Conservation (phyloP, 2,888 invertebrate genomes). For the Meteorus cinctellus region DNA sequence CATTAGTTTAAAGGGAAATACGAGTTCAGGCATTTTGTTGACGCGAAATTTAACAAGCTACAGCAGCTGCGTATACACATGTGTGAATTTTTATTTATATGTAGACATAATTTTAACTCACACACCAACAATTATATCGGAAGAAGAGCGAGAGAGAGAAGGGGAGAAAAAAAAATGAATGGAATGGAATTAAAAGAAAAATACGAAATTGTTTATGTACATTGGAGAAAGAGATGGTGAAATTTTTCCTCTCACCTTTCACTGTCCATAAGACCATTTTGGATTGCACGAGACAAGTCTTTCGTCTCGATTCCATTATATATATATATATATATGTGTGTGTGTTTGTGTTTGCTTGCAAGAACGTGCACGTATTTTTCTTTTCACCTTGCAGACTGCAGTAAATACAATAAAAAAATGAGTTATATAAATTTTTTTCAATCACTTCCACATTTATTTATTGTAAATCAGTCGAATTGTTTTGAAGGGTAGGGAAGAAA, state of each 20-base stretch:
- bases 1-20: slow-evolving; percentile 22
- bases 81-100: slow-evolving; percentile 9
- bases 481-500: no score
- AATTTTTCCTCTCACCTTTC: slow-evolving; percentile 62
- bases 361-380: neutral
- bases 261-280: slow-evolving; percentile 53
- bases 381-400: neutral
- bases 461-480: no score
- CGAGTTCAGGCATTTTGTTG: slow-evolving; percentile 43
- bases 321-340: slow-evolving; percentile 7
- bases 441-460: no score
- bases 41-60: slow-evolving; percentile 52
- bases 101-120: slow-evolving; percentile 30
- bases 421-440: no score
- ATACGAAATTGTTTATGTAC: slow-evolving; percentile 42
- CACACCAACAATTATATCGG: neutral
- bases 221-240: slow-evolving; percentile 47
- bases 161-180: no score
- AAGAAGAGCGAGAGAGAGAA: neutral
- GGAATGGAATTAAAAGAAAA: no score
- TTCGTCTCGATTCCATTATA: slow-evolving; percentile 44
- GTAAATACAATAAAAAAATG: no score
- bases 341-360: neutral
- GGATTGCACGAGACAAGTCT: slow-evolving; percentile 4
- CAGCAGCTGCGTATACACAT: slow-evolving; percentile 26